Evolutionary conservation across 1,140 invertebrate species (phyloP).

Genomic region (Pogonus chalceus): DNA sequence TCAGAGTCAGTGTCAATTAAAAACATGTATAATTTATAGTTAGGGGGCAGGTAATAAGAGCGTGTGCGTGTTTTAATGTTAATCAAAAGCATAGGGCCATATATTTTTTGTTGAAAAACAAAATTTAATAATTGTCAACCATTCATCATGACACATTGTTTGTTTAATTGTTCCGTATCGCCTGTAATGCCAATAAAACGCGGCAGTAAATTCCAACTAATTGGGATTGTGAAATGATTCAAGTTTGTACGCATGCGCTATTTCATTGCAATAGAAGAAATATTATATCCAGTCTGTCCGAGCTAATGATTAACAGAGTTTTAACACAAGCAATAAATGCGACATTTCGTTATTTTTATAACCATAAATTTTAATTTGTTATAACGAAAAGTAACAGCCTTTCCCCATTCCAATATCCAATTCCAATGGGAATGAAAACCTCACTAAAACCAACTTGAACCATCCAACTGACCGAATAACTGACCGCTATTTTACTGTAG

Average conservation of each 20-base stretch:
- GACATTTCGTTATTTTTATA: constrained; percentile 14
- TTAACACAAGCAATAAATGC: constrained; percentile 8
- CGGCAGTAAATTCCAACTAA: constrained; percentile 5
- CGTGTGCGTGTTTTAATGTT: too few species aligned
- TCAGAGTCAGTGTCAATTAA: too few species aligned
- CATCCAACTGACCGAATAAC: too few species aligned
- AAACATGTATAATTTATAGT: too few species aligned
- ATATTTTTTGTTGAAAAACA: constrained; percentile 1
- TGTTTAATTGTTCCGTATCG: constrained; percentile 2
- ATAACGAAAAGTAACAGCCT: not conserved
- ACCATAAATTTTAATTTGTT: constrained; percentile 12
- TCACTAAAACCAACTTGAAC: too few species aligned
- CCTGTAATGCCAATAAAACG: constrained; percentile 4
- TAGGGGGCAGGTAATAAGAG: too few species aligned
- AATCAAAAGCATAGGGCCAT: not conserved
- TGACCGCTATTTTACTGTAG: too few species aligned
- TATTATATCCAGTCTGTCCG: constrained; percentile 5
- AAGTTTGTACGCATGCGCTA: not conserved
- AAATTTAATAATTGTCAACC: constrained; percentile 6
- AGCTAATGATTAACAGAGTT: constrained; percentile 7
- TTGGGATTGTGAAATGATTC: not conserved
- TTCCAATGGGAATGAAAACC: too few species aligned
- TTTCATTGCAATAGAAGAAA: not conserved
- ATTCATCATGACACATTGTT: constrained; percentile 7
- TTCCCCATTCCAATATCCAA: too few species aligned